Percentiles rank a stretch among this genome's conserved stretches.
These are phyloP conservation scores for Amphipyra berbera DNA, from an alignment of 2,888 invertebrate species.

Conservation along the genomic window DNA sequence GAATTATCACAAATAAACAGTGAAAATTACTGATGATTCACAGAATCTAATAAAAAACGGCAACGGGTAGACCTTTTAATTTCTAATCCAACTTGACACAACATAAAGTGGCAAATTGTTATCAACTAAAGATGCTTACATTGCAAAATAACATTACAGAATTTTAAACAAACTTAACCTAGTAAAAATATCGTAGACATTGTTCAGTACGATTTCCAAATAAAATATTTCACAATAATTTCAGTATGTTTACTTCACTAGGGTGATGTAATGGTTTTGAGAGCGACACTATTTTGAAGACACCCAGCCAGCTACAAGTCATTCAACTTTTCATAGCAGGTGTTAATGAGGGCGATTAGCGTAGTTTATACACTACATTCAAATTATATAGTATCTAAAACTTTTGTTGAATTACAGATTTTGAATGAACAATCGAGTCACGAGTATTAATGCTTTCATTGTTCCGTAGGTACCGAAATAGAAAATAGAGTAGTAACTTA, in stretches of 20 bases:
- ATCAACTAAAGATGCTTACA: conserved; percentile 63
- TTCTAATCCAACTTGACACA: conserved; percentile 68
- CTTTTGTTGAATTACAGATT: conserved; percentile 16
- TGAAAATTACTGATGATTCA: conserved; percentile 86
- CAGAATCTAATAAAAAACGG: conserved; percentile 83
- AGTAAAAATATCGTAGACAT: conserved; percentile 47
- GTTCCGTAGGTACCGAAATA: conserved; percentile 12
- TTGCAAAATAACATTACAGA: conserved; percentile 60
- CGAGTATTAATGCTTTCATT: conserved; percentile 24
- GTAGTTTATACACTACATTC: conserved; percentile 20
- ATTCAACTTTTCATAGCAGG: conserved; percentile 59
- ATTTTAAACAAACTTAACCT: conserved; percentile 52
- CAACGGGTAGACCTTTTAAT: conserved; percentile 73
- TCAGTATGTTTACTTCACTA: conserved; percentile 47
- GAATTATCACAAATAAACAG: conserved; percentile 87
- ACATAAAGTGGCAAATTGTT: conserved; percentile 65
- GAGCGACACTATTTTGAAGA: conserved; percentile 31
- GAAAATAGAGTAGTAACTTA: conserved; percentile 5
- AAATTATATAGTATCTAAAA: conserved; percentile 10
- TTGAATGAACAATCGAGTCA: conserved; percentile 24
- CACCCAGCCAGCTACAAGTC: conserved; percentile 46
- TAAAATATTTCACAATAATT: conserved; percentile 62
- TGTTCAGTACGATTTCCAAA: conserved; percentile 54
- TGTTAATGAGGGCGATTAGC: conserved; percentile 22
- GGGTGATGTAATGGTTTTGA: conserved; percentile 27